phyloP scores from a whole-genome alignment of 1,140 invertebrate genomes.

The Drosophila setifemur region DNA sequence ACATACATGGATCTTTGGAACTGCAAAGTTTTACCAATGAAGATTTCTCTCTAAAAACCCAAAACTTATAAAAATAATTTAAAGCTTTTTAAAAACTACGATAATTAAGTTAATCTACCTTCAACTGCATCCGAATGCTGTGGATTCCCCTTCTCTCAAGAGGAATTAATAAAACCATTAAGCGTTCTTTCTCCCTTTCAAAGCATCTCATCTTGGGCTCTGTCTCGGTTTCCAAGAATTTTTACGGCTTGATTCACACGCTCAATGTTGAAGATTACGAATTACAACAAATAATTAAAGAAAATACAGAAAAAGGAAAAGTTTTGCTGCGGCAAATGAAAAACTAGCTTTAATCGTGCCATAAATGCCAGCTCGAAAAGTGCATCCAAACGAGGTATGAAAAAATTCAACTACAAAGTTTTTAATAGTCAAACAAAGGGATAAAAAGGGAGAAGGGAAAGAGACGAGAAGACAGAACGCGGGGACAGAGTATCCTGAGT shows the following conservation, averaged over 20 bases:
- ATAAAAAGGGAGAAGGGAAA: not conserved
- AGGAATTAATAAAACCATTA: not conserved
- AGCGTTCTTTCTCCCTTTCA: not conserved
- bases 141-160: not conserved
- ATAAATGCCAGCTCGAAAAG: not conserved
- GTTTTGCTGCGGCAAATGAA: not conserved
- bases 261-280: not conserved
- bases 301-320: not conserved
- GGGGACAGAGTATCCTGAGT: slow-evolving; percentile 18
- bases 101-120: not conserved
- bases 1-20: no score
- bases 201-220: not conserved
- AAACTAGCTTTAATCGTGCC: slow-evolving; percentile 1
- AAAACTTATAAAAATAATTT: no score
- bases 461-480: not conserved
- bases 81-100: no score
- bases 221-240: not conserved
- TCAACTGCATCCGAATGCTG: not conserved
- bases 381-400: not conserved
- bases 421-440: slow-evolving; percentile 59
- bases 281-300: slow-evolving; percentile 33
- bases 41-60: no score
- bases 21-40: no score
- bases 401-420: slow-evolving; percentile 36
- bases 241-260: slow-evolving; percentile 9